Evolutionary conservation across 2,888 invertebrate species (phyloP).

Genomic region (Chrysolina americana): DNA sequence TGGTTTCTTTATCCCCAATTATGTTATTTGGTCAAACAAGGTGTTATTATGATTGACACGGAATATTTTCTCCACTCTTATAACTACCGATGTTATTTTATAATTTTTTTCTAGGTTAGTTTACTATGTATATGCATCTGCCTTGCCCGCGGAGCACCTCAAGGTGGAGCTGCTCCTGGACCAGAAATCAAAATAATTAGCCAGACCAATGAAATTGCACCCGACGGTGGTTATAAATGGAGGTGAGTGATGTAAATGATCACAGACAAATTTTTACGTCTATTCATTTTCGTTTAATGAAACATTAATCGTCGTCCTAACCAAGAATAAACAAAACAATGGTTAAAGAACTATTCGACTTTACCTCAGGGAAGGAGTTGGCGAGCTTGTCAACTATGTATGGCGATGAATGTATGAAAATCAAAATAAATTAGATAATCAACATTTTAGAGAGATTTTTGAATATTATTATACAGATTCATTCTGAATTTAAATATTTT

Average conservation of each 20-base stretch:
- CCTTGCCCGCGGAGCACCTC: constrained; percentile 71
- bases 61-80: too few species aligned
- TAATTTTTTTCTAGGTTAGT: constrained; percentile 45
- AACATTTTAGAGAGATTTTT: too few species aligned
- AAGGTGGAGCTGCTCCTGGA: constrained; percentile 74
- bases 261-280: neutral
- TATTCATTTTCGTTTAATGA: neutral
- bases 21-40: too few species aligned
- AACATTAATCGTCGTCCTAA: neutral
- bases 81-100: neutral
- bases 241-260: constrained; percentile 70
- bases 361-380: neutral
- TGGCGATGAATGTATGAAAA: too few species aligned
- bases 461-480: too few species aligned
- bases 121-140: constrained; percentile 43
- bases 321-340: neutral
- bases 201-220: constrained; percentile 80
- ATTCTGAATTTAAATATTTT: too few species aligned
- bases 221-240: constrained; percentile 81
- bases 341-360: neutral
- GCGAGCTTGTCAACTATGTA: too few species aligned
- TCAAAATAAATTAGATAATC: too few species aligned
- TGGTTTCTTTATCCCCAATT: too few species aligned
- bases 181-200: constrained; percentile 75
- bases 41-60: too few species aligned